Conservation (phyloP, 92 coral and sea anemone species). For the Pocillopora grandis region DNA sequence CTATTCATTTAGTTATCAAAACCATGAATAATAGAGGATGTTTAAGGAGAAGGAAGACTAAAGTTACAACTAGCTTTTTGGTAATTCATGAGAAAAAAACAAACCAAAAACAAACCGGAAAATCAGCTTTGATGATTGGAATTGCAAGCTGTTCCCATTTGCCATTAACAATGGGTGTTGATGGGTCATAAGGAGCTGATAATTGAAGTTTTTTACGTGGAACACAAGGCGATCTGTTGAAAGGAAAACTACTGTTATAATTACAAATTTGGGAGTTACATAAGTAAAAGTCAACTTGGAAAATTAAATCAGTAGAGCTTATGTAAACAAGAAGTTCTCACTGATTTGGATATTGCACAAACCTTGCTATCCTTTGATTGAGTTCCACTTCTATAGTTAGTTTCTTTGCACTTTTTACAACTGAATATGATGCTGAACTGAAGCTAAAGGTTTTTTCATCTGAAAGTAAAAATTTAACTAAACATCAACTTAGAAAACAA, state of each 20-base stretch:
- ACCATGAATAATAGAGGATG: no score
- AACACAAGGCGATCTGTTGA: constrained; percentile 27
- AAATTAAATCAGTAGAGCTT: no score
- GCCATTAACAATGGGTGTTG: constrained; percentile 38
- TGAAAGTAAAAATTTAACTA: neutral
- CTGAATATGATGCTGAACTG: constrained; percentile 79
- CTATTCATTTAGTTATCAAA: no score
- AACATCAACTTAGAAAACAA: no score
- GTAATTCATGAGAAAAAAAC: no score
- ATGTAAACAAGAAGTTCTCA: neutral
- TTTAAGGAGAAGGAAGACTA: no score
- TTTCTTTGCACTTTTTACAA: constrained; percentile 71
- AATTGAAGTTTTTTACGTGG: neutral
- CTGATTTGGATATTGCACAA: neutral
- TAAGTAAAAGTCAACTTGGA: no score
- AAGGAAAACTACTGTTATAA: neutral
- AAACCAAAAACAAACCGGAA: constrained; percentile 1
- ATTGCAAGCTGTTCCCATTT: constrained; percentile 27
- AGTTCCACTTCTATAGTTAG: constrained; percentile 37
- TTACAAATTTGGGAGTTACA: neutral
- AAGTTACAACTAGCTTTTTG: no score
- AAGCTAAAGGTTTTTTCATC: constrained; percentile 66
- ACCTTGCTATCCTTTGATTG: constrained; percentile 32
- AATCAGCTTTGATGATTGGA: constrained; percentile 23
- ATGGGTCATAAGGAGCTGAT: constrained; percentile 64